Evolutionary conservation across 1,140 invertebrate genomes (phyloP), one percentile per base, ranked within the genome.

Genomic region (Drosophila navojoa): DNA sequence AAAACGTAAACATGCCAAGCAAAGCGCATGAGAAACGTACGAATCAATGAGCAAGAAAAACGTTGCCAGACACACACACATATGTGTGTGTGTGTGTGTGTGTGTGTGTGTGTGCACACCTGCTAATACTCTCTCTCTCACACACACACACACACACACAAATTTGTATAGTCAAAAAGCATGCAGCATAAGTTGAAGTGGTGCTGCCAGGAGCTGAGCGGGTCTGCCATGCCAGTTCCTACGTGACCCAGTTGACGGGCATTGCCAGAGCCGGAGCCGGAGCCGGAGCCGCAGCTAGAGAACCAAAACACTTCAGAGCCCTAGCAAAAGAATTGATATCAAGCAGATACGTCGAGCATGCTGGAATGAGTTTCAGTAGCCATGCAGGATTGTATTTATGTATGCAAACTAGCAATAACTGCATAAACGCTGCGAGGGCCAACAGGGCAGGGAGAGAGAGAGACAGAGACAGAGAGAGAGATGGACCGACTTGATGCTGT

Each of bases 31-130:
- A 67, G 50, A 77, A 64, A 81, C 50, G 63, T 73, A 52, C 69
- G 69, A 79, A 72, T 86, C 82, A 86, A 86, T 86, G 78, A 86
- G 79, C 81, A 86, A 86, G 82, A 86, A 86, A 86, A 86, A 74
- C 78, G 78, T 79, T 76, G 52, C 47, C 32, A 50, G 29, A 45
- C 49, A 63, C 58, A 66, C 29, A 76, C n/a, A 22, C 19, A 22
- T 22, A 16, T 38, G 35, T 38, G 35, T 38, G 35, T 38, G 10
- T 15, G 32, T n/a, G 52, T 19, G 25, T 16, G 53, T 22, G 19
- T n/a, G 45, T 22, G 25, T 38, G 35, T 38, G 35, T 38, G 35
- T 38, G 10, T 15, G 32, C 38, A 38, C 55, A 53, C 29, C 19
- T 44, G 50, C 55, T 32, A 42, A 27, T 59, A 55, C 15, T 22